Conservation (phyloP, 2,797 vertebrate genomes). For the Acanthurus lineatus region DNA sequence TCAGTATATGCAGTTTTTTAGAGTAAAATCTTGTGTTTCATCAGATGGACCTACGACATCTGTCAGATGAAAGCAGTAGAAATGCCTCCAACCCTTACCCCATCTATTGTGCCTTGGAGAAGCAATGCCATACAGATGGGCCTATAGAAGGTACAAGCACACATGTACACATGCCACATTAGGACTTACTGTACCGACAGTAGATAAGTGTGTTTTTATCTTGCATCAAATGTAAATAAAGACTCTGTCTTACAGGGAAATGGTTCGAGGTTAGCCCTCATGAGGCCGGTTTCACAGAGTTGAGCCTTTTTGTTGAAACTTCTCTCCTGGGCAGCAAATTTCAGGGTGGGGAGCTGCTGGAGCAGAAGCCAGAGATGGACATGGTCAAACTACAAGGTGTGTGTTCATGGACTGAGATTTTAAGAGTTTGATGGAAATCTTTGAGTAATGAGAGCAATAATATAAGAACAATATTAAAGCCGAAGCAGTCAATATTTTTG, state of each 20-base stretch:
- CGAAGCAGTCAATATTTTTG: too few species aligned
- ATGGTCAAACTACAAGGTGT: conserved; percentile 82
- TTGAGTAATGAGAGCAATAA: not conserved
- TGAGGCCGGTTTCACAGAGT: conserved; percentile 79
- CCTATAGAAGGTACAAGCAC: conserved; percentile 51
- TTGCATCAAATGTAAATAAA: not conserved
- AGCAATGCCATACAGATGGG: conserved; percentile 40
- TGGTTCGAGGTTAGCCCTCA: conserved; percentile 86
- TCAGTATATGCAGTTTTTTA: not conserved
- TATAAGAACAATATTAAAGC: not conserved
- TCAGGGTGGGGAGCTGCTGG: conserved; percentile 64
- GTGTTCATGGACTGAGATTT: not conserved
- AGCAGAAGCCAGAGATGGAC: conserved; percentile 68
- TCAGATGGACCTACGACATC: conserved; percentile 57
- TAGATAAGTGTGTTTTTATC: not conserved
- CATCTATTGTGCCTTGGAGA: conserved; percentile 71
- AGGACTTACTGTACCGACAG: rapidly evolving
- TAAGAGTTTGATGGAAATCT: not conserved
- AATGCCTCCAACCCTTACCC: conserved; percentile 76
- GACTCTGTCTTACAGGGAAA: conserved; percentile 39
- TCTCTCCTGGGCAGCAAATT: conserved; percentile 78
- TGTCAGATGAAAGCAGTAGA: conserved; percentile 71
- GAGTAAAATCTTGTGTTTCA: not conserved
- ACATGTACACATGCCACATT: not conserved
- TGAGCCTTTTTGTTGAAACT: conserved; percentile 74